Evolutionary conservation across 1,140 invertebrate species (phyloP).

Genomic region (Colletes latitarsis): DNA sequence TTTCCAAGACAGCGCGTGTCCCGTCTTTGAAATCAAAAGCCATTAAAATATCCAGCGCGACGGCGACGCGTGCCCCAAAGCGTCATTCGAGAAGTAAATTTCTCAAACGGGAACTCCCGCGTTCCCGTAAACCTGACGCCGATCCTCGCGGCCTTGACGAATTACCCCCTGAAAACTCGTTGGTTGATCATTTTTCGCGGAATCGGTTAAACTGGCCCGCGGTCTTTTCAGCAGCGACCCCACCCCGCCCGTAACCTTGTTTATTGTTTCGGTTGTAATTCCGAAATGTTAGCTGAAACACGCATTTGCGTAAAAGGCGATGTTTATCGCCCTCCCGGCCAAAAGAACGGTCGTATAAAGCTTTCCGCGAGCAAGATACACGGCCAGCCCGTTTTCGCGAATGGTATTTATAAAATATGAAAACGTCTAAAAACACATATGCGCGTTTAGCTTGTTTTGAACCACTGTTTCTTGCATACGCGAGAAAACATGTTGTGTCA

Average conservation of each 20-base stretch:
- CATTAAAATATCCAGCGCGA: background rate
- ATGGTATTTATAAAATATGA: background rate
- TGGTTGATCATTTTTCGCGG: background rate
- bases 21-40: constrained; percentile 3
- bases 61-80: background rate
- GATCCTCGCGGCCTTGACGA: too few species aligned
- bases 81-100: background rate
- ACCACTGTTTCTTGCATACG: too few species aligned
- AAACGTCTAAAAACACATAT: too few species aligned
- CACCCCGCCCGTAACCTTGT: background rate
- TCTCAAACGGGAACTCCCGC: constrained; percentile 3
- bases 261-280: background rate
- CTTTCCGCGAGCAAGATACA: background rate
- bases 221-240: background rate
- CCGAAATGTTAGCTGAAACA: background rate
- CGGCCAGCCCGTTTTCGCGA: background rate
- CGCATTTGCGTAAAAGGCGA: background rate
- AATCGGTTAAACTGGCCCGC: background rate
- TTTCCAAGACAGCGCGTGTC: constrained; percentile 7
- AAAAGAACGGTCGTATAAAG: background rate
- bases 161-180: background rate
- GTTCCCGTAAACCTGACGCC: background rate
- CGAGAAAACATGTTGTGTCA: too few species aligned
- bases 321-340: background rate
- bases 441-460: background rate